Conservation (phyloP, 2,797 vertebrate species). For the Euthynnus affinis region DNA sequence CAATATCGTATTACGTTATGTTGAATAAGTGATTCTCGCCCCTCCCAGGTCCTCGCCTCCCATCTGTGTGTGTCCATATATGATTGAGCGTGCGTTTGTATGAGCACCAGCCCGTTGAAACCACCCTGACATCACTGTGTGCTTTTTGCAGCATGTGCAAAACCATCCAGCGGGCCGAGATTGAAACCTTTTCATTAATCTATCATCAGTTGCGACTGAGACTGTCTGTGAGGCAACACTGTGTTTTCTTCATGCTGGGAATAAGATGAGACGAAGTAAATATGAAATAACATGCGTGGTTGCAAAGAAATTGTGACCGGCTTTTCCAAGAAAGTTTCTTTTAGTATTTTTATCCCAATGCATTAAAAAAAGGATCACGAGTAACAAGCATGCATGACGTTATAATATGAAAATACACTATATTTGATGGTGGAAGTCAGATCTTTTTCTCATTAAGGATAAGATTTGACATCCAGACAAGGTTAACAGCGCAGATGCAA, state of each 20-base stretch:
- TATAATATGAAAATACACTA: background rate
- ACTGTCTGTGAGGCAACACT: conserved; percentile 58
- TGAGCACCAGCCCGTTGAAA: conserved; percentile 57
- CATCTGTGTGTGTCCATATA: conserved; percentile 44
- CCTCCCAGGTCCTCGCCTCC: conserved; percentile 14
- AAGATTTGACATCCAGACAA: conserved; percentile 28
- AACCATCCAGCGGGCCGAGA: conserved; percentile 65
- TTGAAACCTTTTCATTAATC: conserved; percentile 83
- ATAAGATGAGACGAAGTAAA: conserved; percentile 43
- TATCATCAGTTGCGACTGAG: conserved; percentile 78
- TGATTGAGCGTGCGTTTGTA: conserved; percentile 54
- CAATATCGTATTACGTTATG: conserved; percentile 55
- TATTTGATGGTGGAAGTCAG: conserved; percentile 10
- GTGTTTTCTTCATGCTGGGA: conserved; percentile 56
- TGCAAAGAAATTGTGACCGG: conserved; percentile 42
- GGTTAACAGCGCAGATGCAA: conserved; percentile 32
- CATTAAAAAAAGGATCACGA: conserved; percentile 6
- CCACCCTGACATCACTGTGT: conserved; percentile 75
- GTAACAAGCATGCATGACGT: conserved; percentile 10
- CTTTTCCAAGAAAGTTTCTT: conserved; percentile 13
- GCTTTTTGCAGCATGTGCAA: conserved; percentile 72
- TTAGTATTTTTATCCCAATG: conserved; percentile 21
- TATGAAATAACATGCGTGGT: conserved; percentile 56
- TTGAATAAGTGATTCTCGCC: conserved; percentile 42
- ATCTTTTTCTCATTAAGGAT: background rate